These are phyloP conservation scores for Batillaria attramentaria DNA, from an alignment of 1,140 invertebrate genomes.

Conservation along the genomic window DNA sequence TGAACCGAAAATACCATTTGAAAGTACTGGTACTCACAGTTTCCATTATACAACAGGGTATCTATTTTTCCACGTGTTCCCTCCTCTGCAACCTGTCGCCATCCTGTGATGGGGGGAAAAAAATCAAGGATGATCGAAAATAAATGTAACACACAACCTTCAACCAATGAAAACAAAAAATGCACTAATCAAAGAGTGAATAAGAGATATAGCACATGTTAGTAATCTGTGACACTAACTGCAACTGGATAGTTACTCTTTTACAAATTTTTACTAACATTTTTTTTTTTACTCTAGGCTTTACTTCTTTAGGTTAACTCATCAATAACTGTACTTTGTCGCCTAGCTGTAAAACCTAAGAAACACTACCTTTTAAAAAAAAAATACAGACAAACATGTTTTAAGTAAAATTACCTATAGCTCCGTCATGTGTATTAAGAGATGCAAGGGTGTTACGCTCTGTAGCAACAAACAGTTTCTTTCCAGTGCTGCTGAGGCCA, in stretches of 20 bases:
- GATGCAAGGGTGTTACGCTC: conserved; percentile 90
- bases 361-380: background rate
- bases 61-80: conserved; percentile 54
- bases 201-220: background rate
- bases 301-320: too few species aligned
- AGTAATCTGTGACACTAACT: background rate
- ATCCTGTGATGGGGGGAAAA: conserved; percentile 49
- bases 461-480: conserved; percentile 87
- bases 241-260: too few species aligned
- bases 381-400: background rate
- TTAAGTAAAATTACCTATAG: conserved; percentile 53
- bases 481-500: conserved; percentile 77
- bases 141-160: background rate
- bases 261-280: background rate
- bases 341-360: conserved; percentile 39
- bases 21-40: conserved; percentile 41
- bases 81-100: conserved; percentile 63
- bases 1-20: background rate
- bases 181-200: background rate
- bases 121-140: background rate
- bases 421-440: conserved; percentile 86
- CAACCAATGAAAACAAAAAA: background rate
- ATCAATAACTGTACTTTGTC: conserved; percentile 61
- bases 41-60: conserved; percentile 51
- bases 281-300: background rate